Evolutionary conservation across 2,888 invertebrate species (phyloP), one percentile per base, ranked within the genome.

Genomic region (Dione vanillae): DNA sequence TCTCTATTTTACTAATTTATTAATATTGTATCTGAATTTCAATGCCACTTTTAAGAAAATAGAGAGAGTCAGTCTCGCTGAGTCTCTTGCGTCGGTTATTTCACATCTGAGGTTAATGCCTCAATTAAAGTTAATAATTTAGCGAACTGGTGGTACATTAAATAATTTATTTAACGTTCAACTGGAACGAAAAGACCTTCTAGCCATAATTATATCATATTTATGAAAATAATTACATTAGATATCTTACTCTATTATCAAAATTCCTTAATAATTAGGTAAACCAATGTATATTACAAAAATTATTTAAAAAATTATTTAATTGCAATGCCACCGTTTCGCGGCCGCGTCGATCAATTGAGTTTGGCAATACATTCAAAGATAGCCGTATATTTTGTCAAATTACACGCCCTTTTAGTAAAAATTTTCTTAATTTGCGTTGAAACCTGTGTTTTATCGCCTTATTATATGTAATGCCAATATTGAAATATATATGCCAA

Each of bases 341-440:
- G 37, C 35, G 35, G 37, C 9, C 43, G 11, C n/a, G 45, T 19
- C 45, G n/a, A n/a, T 59, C 66, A 40, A 47, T 61, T 27, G 41
- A 62, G 40, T 51, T 16, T 58, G 6, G 40, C 20, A 45, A 67
- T 67, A 67, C 67, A 54, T 56, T 43, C 47, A 27, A 0, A 11
- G 66, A 70, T 56, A 70, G 54, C 61, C 12, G 40, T 67, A 54
- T 40, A 61, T 67, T 70, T 67, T 62, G 70, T 67, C 70, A 70
- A 70, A 67, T 70, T 62, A 70, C 54, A 67, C n/a, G 54, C 43
- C 45, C 37, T 65, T 62, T 66, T 70, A 35, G 20, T 45, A 51
- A 35, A 27, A 19, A 41, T 35, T 45, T 56, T 66, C 20, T 67
- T 67, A 67, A 67, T 54, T 56, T 56, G 67, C 41, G 41, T 62